These are phyloP conservation scores for Heliconius congener DNA, from an alignment of 1,140 invertebrate genomes.

Conservation along the genomic window DNA sequence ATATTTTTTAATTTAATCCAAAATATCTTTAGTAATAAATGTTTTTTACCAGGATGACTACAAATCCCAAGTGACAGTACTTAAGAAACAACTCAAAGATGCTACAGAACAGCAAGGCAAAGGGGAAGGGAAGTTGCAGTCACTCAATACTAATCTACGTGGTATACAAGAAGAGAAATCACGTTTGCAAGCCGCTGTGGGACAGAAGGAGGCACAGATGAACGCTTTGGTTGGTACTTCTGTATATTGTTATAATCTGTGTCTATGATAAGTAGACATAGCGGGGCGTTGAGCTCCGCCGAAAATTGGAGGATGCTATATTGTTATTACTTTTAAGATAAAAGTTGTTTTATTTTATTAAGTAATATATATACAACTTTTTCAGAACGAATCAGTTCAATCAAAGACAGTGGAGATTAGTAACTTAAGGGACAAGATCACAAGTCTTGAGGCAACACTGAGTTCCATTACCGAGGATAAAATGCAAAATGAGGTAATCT, in stretches of 20 bases:
- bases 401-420: conserved; percentile 90
- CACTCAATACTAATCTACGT: conserved; percentile 83
- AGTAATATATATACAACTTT: conserved; percentile 35
- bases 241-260: not conserved
- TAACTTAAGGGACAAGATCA: conserved; percentile 89
- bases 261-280: not conserved
- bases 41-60: conserved; percentile 85
- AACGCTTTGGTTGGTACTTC: conserved; percentile 76
- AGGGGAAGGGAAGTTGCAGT: conserved; percentile 86
- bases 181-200: conserved; percentile 85
- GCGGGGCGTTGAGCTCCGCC: no score
- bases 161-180: conserved; percentile 89
- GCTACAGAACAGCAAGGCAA: conserved; percentile 86
- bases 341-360: not conserved
- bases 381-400: conserved; percentile 87
- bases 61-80: conserved; percentile 85
- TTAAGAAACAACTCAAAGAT: conserved; percentile 88
- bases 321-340: not conserved
- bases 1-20: no score
- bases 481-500: conserved; percentile 85
- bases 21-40: no score
- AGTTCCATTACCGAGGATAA: conserved; percentile 89
- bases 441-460: conserved; percentile 87
- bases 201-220: conserved; percentile 87
- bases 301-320: no score